Percentiles rank a stretch among this genome's conserved stretches.
phyloP scores from a whole-genome alignment of 2,888 invertebrate genomes.

The Torymus aiolomorphi region DNA sequence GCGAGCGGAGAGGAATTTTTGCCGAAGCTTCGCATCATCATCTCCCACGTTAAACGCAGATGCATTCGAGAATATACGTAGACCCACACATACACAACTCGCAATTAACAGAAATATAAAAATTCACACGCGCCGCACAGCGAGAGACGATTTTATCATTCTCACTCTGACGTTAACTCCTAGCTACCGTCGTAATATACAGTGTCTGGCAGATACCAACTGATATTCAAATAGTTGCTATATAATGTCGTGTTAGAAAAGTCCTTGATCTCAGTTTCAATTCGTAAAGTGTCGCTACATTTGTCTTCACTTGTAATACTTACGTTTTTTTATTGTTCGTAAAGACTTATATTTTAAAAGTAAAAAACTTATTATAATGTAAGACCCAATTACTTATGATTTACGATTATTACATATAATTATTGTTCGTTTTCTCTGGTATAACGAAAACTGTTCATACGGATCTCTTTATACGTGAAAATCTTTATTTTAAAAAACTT shows the following conservation, averaged over 20 bases:
- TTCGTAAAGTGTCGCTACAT: no score
- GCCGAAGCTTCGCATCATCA: conserved; percentile 8
- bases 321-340: no score
- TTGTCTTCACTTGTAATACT: no score
- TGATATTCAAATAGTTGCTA: background rate
- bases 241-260: conserved; percentile 4
- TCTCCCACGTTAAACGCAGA: conserved; percentile 5
- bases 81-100: background rate
- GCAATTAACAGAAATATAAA: background rate
- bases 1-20: conserved; percentile 16
- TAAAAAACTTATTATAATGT: no score
- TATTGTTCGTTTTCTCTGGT: no score
- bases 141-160: conserved; percentile 16
- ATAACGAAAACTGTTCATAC: background rate
- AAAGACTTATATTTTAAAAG: no score
- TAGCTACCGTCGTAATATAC: conserved; percentile 26
- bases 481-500: background rate
- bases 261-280: background rate
- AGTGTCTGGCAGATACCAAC: no score
- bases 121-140: conserved; percentile 18
- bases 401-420: no score
- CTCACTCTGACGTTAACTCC: conserved; percentile 17
- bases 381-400: no score
- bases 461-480: conserved; percentile 1
- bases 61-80: conserved; percentile 31